Base-by-base conservation (phyloP, 2,888 invertebrate genomes). In the Agriopis leucophaearia region DNA sequence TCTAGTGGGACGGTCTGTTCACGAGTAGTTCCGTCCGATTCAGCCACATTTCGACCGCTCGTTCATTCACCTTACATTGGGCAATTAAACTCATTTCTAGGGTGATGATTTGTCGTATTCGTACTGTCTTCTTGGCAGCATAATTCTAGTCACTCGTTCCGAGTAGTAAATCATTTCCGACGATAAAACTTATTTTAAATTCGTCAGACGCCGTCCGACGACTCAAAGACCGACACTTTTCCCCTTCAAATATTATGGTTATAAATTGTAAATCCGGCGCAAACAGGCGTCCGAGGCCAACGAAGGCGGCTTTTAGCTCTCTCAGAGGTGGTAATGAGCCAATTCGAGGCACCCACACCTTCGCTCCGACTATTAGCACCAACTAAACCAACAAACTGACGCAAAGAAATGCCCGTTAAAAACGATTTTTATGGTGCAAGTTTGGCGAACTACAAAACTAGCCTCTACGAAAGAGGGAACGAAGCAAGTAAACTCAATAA, bases 1-100 rank as follows among this genome's bases (percentile, higher is more conserved):
- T 67, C 67, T 51, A 79, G 85, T 86, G 86, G 88, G 88, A 79
- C 82, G 90, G 82, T 73, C 85, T 87, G 88, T 90, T 89, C 90
- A 90, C 88, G 89, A 59, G 78, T 77, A 59, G 78, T 76, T 74
- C 72, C 79, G 83, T 85, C 82, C 79, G 81, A 86, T 86, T 81
- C 75, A 76, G 79, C 72, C 76, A 75, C 73, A 73, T 55, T 65
- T 66, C 60, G 56, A 56, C 44, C 36, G 64, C 62, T 69, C 76
- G 89, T 84, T 73, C 88, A 77, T 88, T 89, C 85, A 88, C 83
- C 89, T 86, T 79, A 78, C 74, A 81, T 82, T 82, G 81, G 81
- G 82, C 84, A 86, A 88, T 88, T 86, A 82, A 78, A 84, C 78
- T 75, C 77, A 81, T 78, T 79, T 79, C 74, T 81, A 76, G 73